Evolutionary conservation across 2,888 invertebrate species (phyloP).

Genomic region (Cheiracanthium punctorium): DNA sequence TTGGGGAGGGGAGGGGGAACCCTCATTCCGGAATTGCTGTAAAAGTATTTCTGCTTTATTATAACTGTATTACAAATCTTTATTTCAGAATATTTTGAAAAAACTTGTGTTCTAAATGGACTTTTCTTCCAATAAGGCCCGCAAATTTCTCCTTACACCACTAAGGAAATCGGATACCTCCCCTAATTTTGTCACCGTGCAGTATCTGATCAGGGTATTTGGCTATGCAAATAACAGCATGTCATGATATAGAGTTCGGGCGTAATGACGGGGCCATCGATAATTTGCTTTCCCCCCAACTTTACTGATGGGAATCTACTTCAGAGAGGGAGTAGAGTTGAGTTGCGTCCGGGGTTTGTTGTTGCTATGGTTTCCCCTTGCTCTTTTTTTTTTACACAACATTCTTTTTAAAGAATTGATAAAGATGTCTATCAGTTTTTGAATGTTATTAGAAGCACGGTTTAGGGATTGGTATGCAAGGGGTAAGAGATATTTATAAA

Average conservation of each 20-base stretch:
- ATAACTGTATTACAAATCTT: not conserved
- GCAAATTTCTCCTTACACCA: not conserved
- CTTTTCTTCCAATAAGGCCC: not conserved
- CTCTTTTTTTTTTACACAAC: not conserved
- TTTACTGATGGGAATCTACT: not conserved
- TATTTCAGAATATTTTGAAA: not conserved
- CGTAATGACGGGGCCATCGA: constrained; percentile 36
- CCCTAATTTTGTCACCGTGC: constrained; percentile 28
- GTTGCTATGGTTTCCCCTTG: constrained; percentile 22
- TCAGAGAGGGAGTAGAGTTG: not conserved
- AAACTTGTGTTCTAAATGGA: not conserved
- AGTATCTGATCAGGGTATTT: constrained; percentile 32
- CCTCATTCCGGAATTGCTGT: not conserved
- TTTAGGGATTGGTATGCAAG: not conserved
- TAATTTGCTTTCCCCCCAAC: constrained; percentile 18
- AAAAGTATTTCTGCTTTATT: not conserved
- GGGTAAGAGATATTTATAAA: not conserved
- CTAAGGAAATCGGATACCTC: constrained; percentile 31
- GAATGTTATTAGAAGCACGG: not conserved
- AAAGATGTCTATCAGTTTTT: not conserved
- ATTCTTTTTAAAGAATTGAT: not conserved
- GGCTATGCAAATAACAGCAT: constrained; percentile 58
- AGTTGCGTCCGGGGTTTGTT: not conserved
- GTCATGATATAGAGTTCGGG: constrained; percentile 25
- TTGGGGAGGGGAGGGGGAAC: not conserved